Conservation (phyloP, 2,888 invertebrate species). For the Eristalis arbustorum region DNA sequence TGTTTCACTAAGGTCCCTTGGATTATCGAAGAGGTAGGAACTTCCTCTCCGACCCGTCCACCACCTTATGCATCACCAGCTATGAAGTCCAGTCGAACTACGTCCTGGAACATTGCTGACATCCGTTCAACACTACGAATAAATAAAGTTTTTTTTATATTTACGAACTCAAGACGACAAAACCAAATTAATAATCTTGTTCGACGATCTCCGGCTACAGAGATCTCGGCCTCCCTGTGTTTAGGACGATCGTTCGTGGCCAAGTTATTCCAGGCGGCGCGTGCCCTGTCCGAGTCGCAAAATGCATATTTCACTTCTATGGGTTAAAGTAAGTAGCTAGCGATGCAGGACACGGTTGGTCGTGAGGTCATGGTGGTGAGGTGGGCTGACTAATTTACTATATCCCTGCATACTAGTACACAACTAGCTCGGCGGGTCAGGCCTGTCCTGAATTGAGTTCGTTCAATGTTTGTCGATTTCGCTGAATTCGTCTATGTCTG, state of each 20-base stretch:
- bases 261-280: not conserved
- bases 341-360: not conserved
- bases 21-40: no score
- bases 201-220: slow-evolving; percentile 52
- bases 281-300: slow-evolving; percentile 16
- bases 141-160: slow-evolving; percentile 57
- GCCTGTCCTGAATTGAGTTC: slow-evolving; percentile 24
- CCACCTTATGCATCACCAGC: slow-evolving; percentile 18
- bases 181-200: slow-evolving; percentile 79
- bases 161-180: slow-evolving; percentile 74
- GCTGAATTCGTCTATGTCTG: slow-evolving; percentile 45
- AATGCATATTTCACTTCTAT: slow-evolving; percentile 33
- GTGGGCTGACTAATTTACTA: slow-evolving; percentile 42
- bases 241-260: not conserved
- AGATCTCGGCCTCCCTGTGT: slow-evolving; percentile 7
- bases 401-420: not conserved
- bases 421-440: not conserved
- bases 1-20: no score
- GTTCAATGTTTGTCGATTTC: no score
- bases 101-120: slow-evolving; percentile 6
- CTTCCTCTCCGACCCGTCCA: not conserved
- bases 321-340: slow-evolving; percentile 12
- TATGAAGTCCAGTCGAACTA: slow-evolving; percentile 1
- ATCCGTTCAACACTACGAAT: slow-evolving; percentile 15
- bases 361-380: slow-evolving; percentile 21